Conservation (phyloP, 2,113 vertebrate genomes). For the Loxodonta africana region DNA sequence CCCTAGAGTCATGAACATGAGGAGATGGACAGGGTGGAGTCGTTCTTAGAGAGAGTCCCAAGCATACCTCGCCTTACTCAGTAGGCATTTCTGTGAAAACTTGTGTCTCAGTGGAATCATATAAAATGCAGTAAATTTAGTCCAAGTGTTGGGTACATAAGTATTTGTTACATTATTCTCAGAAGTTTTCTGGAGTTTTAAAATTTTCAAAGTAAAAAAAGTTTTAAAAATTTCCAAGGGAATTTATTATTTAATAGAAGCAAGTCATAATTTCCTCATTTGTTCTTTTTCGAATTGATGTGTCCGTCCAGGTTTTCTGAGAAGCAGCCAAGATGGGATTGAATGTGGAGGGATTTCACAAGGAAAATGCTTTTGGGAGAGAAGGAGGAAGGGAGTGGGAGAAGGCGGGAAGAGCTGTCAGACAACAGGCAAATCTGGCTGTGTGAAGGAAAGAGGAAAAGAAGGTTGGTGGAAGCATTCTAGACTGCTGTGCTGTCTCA, state of each 20-base stretch:
- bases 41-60: not conserved
- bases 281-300: not conserved
- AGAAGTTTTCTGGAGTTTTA: constrained; percentile 22
- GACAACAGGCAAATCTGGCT: not conserved
- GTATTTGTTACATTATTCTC: not conserved
- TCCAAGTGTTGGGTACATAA: not conserved
- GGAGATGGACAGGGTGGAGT: not conserved
- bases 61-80: not conserved
- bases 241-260: constrained; percentile 14
- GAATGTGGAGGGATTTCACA: not conserved
- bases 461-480: not conserved
- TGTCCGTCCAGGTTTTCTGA: not conserved
- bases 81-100: not conserved
- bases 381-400: not conserved
- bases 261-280: constrained; percentile 9
- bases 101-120: not conserved
- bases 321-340: not conserved
- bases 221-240: not conserved
- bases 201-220: constrained; percentile 20
- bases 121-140: constrained; percentile 30
- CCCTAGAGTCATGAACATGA: not conserved
- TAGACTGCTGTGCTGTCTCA: not conserved
- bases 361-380: too few species aligned
- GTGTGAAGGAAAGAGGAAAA: not conserved
- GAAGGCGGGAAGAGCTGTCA: not conserved